Base-by-base conservation (phyloP, 2,888 invertebrate genomes). In the Cordylochernes scorpioides region DNA sequence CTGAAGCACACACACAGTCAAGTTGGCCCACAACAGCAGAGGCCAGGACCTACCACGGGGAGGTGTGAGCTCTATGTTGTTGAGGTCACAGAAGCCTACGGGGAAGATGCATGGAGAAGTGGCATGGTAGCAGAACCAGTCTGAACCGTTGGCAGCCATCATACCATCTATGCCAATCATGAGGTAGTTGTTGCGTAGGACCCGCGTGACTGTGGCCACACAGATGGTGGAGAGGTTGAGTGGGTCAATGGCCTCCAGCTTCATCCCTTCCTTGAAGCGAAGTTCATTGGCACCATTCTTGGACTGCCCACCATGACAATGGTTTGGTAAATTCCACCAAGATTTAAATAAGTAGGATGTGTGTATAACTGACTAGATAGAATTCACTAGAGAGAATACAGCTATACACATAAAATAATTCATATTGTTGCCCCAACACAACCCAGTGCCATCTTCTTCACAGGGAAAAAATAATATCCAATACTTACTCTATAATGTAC, bases 81-180 rank as follows among this genome's bases (percentile, higher is more conserved):
- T 71, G 12, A 68, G 65, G 35, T 70, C 62, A 46, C 86, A 86
- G 52, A 88, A 94, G 3, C 94, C 91, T 7, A 78, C 73, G 4
- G 42, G 42, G 18, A 47, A 57, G 56, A 28, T 58, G 54, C 10
- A 52, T 47, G 29, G 91, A 86, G 49, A 91, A 86, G 50, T 94
- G 75, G 75, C 69, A 51, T 94, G 88, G 50, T 91, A 86, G 49
- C 91, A 91, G 51, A 94, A 86, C 80, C 86, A 84, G 53, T 88
- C 88, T 1, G 73, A 69, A n/a, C 71, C 68, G 31, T 70, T 46
- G 40, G 51, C 47, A 12, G 52, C 50, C 64, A 15, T 65, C 66
- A 46, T 78, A 21, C 78, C 80, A 52, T 94, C 94, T 46, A 94
- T 84, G 41, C 82, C 65, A 36, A 94, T 78, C 82, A 91, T 86